Evolutionary conservation across 1,140 invertebrate species (phyloP), one percentile per base, ranked within the genome.

Genomic region (Helicoverpa zea): DNA sequence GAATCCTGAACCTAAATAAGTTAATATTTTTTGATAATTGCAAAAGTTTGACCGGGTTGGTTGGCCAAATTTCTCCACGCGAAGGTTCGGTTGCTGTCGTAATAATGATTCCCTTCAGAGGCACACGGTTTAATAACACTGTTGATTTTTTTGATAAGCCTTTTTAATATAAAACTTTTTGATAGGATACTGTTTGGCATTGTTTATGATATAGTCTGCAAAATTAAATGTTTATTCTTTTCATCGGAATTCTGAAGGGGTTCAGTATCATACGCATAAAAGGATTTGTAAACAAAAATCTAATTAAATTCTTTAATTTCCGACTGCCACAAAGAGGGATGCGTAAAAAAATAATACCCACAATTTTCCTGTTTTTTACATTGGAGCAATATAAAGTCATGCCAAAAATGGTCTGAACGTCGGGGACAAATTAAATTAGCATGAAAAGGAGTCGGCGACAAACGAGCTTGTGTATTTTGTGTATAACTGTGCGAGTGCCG

Each of bases 341-440:
- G 35, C n/a, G 14, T 61, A 30, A 64, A 61, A 35, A 61, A 70
- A 66, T 78, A 66, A 51, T 66, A 54, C 35, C 35, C 9, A 9
- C 11, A 29, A 29, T 70, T 77, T 56, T 14, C 18, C 23, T 30
- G 66, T 35, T 80, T 80, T 79, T 66, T 47, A 58, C 72, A 56
- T 77, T 52, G 35, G 58, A 68, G 58, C 49, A 66, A 73, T 77
- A 77, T 78, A 81, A 77, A 81, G 80, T 81, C 74, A 30, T 68
- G 66, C 74, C 77, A 30, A 83, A 82, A 83, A 68, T 83, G 82
- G 68, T 73, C 74, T 47, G 66, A 54, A 64, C 23, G 74, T 66
- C 54, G 74, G 78, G 29, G 74, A 81, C 83, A 84, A 84, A 82
- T 84, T 79, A 80, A 84, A 84, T 84, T 84, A 84, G 73, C 83